A percentile compares a stretch with the other conserved stretches of the same genome.
These are phyloP conservation scores for Hycleus cichorii DNA, from an alignment of 1,140 invertebrate species.

Conservation along the genomic window DNA sequence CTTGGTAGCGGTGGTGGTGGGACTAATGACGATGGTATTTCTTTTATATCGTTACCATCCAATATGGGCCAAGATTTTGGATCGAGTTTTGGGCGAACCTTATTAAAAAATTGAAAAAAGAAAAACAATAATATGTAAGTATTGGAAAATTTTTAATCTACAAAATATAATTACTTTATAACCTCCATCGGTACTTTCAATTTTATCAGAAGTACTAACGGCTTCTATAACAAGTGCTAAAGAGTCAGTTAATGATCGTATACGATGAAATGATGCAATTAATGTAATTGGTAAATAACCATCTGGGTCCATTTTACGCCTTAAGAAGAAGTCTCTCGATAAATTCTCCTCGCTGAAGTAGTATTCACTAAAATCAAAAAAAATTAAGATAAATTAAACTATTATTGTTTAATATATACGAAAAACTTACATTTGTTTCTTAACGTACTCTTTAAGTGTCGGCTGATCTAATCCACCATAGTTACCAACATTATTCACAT, in stretches of 20 bases:
- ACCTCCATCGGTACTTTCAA: slow-evolving; percentile 71
- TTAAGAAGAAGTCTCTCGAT: slow-evolving; percentile 89
- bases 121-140: too few relatives aligned
- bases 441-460: slow-evolving; percentile 68
- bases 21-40: slow-evolving; percentile 52
- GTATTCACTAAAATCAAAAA: slow-evolving; percentile 78
- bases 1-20: slow-evolving; percentile 60
- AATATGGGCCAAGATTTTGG: slow-evolving; percentile 82
- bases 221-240: slow-evolving; percentile 73
- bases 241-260: slow-evolving; percentile 81
- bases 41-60: slow-evolving; percentile 46
- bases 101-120: too few relatives aligned
- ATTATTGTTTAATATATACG: neutral
- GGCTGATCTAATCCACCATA: slow-evolving; percentile 48
- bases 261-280: slow-evolving; percentile 93
- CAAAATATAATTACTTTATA: slow-evolving; percentile 41
- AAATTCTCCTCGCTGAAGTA: slow-evolving; percentile 98
- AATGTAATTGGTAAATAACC: slow-evolving; percentile 89
- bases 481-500: slow-evolving; percentile 44
- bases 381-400: slow-evolving; percentile 9
- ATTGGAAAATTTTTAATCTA: slow-evolving; percentile 45
- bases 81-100: slow-evolving; percentile 43
- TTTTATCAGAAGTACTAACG: slow-evolving; percentile 69
- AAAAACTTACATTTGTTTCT: slow-evolving; percentile 70
- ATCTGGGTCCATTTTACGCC: slow-evolving; percentile 91